Base-by-base conservation (phyloP, 2,797 vertebrate genomes). In the Schizopygopsis malacanthus region DNA sequence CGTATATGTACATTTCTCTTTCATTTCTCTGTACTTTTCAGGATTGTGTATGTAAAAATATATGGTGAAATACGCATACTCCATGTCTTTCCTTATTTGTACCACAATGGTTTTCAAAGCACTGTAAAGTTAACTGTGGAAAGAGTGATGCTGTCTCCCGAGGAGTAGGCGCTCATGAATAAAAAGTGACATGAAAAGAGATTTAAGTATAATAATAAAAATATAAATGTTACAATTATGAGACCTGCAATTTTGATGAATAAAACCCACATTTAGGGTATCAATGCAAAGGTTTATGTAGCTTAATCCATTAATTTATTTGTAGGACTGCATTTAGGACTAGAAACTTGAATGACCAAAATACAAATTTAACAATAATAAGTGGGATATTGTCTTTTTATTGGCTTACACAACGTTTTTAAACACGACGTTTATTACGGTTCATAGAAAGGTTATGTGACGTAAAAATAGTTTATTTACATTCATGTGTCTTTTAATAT, bases 331-430 rank as follows among this genome's bases (percentile, higher is more conserved):
- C 28, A 61, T 11, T 61, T 61, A 25, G n/a, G 12, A 25, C 22
- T n/a, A 22, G 22, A n/a, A 59, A 22, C 6, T n/a, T 59, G 20
- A 59, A 22, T 22, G 7, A 59, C 22, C 22, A 54, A 20, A 54
- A 56, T 56, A 9, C 22, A 3, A 56, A 9, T 22, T 56, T 22
- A 56, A 9, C 22, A 28, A 28, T 50, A 50, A 71, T 82, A 78
- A 79, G 88, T 87, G 70, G 22, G 37, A n/a, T 77, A 15, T 76
- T 43, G 10, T 16, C 5, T 4, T 59, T 85, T 70, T 70, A 54
- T 69, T 85, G 12, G 7, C 33, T 33, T 33, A 33, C 33, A 33
- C 33, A 33, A 33, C 33, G 33, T 33, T 33, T 33, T 33, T 33
- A 33, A 33, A 33, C 33, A 33, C 33, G 33, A 33, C 33, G 33